These are phyloP conservation scores for Cheilosia soror DNA, from an alignment of 2,888 invertebrate species.

Conservation along the genomic window DNA sequence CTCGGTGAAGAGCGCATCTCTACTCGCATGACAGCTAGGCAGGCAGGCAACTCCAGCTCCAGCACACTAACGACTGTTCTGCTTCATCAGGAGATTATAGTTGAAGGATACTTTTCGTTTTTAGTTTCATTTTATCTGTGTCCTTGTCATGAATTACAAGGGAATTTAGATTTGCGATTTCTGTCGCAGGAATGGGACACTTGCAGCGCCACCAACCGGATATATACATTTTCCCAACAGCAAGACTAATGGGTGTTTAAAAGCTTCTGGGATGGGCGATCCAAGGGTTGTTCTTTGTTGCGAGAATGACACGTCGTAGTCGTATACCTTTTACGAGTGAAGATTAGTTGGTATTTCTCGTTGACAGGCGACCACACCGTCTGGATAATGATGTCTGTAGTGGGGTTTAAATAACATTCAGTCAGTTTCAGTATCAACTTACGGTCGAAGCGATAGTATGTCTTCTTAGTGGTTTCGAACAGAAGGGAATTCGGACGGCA, in stretches of 20 bases:
- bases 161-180: slow-evolving; percentile 70
- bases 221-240: slow-evolving; percentile 8
- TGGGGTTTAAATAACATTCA: slow-evolving; percentile 37
- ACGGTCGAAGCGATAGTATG: slow-evolving; percentile 17
- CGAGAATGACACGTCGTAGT: slow-evolving; percentile 10
- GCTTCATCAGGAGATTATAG: slow-evolving; percentile 72
- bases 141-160: slow-evolving; percentile 70
- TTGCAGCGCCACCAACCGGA: slow-evolving; percentile 11
- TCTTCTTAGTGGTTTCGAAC: slow-evolving; percentile 1
- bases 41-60: background rate
- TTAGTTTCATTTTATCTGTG: slow-evolving; percentile 48
- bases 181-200: slow-evolving; percentile 10
- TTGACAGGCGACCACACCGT: slow-evolving; percentile 46
- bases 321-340: slow-evolving; percentile 28
- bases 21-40: slow-evolving; percentile 11
- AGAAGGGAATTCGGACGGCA: too few relatives aligned
- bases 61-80: slow-evolving; percentile 64
- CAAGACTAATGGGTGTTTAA: slow-evolving; percentile 65
- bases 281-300: slow-evolving; percentile 26
- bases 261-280: slow-evolving; percentile 24
- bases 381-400: slow-evolving; percentile 41
- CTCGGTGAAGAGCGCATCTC: background rate
- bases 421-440: slow-evolving; percentile 49
- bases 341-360: slow-evolving; percentile 59
- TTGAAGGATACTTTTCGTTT: slow-evolving; percentile 51